A percentile compares a stretch with the other conserved stretches of the same genome.
phyloP scores from a whole-genome alignment of 2,797 vertebrate species.

The Prionace glauca region DNA sequence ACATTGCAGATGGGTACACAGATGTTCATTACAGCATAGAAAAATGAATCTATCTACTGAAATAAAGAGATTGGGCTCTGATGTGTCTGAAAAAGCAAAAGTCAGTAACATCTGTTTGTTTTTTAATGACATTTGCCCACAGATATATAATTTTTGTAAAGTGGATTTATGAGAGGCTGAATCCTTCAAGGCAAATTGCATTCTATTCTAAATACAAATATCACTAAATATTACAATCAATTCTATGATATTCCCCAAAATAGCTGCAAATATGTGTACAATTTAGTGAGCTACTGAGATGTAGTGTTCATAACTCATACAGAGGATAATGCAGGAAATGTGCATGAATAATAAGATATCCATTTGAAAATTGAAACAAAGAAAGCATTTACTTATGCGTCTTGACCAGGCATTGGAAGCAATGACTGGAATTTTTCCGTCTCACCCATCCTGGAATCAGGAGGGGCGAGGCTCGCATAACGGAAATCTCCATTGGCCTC shows the following conservation, averaged over 20 bases:
- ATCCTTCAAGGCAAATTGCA: background rate
- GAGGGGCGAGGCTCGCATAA: too few species aligned
- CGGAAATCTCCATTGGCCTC: too few species aligned
- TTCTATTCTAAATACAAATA: background rate
- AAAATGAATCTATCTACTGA: slow-evolving; percentile 58
- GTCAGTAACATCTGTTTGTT: background rate
- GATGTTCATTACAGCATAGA: slow-evolving; percentile 60
- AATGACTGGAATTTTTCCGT: background rate
- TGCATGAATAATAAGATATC: background rate
- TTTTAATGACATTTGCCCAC: slow-evolving; percentile 43
- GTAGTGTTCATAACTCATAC: background rate
- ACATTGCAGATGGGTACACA: slow-evolving; percentile 62
- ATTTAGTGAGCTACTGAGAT: background rate
- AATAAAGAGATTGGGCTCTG: slow-evolving; percentile 44
- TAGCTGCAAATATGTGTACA: background rate
- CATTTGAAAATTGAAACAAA: background rate
- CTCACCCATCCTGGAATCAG: too few species aligned
- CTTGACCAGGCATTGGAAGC: background rate
- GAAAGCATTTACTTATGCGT: background rate
- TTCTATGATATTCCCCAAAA: background rate
- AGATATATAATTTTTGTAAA: background rate
- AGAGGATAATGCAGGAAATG: background rate
- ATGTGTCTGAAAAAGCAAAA: background rate
- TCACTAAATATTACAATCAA: background rate
- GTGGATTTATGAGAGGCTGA: background rate